Evolutionary conservation across 2,888 invertebrate species (phyloP), one percentile per base, ranked within the genome.

Genomic region (Watsonalla binaria): DNA sequence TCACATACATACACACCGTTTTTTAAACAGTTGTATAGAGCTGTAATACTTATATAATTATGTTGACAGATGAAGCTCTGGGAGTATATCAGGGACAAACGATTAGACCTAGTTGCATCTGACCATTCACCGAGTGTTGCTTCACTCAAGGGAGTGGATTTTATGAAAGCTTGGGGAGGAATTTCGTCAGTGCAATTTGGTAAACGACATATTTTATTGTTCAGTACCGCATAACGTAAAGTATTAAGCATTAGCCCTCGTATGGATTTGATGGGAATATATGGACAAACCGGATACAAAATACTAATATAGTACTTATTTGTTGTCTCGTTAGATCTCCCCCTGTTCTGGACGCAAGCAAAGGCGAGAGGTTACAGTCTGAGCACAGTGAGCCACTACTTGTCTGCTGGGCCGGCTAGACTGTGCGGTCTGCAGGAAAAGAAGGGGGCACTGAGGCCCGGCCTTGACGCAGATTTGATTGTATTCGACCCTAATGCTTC

Each of bases 401-500:
- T 93, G 76, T 93, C 92, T 15, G 75, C 82, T 14, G 91, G 90
- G 11, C 93, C 94, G 0, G 93, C 94, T 0, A 79, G 84, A 55
- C 77, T 94, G 2, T 92, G 92, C 53, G 92, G 93, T 7, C 72
- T 94, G 49, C 85, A 92, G 46, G 72, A 83, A 35, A 76, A 78
- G 6, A 94, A 94, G 70, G 94, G 94, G 0, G 78, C 88, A 51
- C 83, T 95, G 34, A 72, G 83, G 46, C 84, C 85, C 9, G 94
- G 93, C n/a, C 92, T 90, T 60, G 94, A 95, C 68, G 95, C 94
- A 0, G 94, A 95, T 75, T 92, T 95, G 54, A 93, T 94, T 57
- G 86, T 94, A 60, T 95, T 94, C 90, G 90, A 94, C 78, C 94
- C 94, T 0, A 90, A 93, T 14, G 91, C 90, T 50, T 86, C 87